Conservation (phyloP, 2,888 invertebrate species). For the Piscicola geometra region DNA sequence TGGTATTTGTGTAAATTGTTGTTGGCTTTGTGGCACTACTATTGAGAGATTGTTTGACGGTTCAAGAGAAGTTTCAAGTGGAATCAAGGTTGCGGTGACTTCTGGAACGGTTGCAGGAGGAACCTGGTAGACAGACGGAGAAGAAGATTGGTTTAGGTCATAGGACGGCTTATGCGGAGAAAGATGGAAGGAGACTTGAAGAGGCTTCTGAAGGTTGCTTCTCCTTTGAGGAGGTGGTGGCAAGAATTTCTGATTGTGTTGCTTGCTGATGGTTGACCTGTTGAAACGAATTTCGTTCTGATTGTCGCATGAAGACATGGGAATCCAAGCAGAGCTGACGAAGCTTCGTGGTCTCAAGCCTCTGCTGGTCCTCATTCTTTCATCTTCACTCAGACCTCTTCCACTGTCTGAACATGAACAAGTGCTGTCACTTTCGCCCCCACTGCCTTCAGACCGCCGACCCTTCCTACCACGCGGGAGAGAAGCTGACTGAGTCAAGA, state of each 20-base stretch:
- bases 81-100: background rate
- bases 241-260: background rate
- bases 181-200: slow-evolving; percentile 25
- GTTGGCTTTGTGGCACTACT: background rate
- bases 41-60: background rate
- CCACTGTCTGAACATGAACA: slow-evolving; percentile 40
- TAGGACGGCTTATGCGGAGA: background rate
- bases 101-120: background rate
- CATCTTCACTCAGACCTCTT: slow-evolving; percentile 40
- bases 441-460: background rate
- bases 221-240: background rate
- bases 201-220: slow-evolving; percentile 6
- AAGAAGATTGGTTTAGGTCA: background rate
- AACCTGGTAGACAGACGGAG: background rate
- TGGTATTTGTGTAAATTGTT: background rate
- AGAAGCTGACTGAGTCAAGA: background rate
- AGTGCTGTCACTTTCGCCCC: slow-evolving; percentile 35
- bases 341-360: background rate
- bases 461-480: background rate
- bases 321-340: background rate
- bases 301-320: background rate
- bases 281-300: background rate
- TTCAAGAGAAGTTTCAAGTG: background rate
- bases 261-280: background rate
- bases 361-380: slow-evolving; percentile 25